Evolutionary conservation across 2,888 invertebrate genomes (phyloP).

Genomic region (Galeruca laticollis): DNA sequence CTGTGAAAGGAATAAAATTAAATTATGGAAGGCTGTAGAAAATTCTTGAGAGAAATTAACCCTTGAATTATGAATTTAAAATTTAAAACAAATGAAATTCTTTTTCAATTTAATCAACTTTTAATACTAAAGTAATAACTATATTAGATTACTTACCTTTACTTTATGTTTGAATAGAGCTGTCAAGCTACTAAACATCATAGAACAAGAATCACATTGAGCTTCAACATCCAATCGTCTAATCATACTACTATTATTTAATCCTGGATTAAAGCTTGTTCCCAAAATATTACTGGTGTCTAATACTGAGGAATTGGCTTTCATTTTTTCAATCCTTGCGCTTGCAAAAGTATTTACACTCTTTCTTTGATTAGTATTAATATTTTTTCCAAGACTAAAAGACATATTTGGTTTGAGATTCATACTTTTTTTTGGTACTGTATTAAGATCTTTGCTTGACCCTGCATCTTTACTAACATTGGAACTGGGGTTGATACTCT

Average conservation of each 20-base stretch:
- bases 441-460: not conserved
- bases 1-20: too few relatives aligned
- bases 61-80: too few relatives aligned
- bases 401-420: not conserved
- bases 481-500: not conserved
- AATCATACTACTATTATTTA: conserved; percentile 4
- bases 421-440: not conserved
- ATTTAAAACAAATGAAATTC: too few relatives aligned
- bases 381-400: not conserved
- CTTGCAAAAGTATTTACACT: not conserved
- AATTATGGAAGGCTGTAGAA: too few relatives aligned
- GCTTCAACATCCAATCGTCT: conserved; percentile 36
- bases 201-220: conserved; percentile 57
- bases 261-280: not conserved
- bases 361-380: not conserved
- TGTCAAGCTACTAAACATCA: conserved; percentile 55
- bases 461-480: not conserved
- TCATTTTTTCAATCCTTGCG: not conserved
- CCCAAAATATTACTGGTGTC: not conserved
- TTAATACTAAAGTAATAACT: too few relatives aligned
- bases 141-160: conserved; percentile 34
- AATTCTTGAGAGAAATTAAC: too few relatives aligned
- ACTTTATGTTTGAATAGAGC: conserved; percentile 51
- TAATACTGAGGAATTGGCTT: not conserved
- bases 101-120: too few relatives aligned